A percentile compares a stretch with the other conserved stretches of the same genome.
These are phyloP conservation scores for Apis mellifera DNA, from an alignment of 1,140 invertebrate species.

Conservation along the genomic window DNA sequence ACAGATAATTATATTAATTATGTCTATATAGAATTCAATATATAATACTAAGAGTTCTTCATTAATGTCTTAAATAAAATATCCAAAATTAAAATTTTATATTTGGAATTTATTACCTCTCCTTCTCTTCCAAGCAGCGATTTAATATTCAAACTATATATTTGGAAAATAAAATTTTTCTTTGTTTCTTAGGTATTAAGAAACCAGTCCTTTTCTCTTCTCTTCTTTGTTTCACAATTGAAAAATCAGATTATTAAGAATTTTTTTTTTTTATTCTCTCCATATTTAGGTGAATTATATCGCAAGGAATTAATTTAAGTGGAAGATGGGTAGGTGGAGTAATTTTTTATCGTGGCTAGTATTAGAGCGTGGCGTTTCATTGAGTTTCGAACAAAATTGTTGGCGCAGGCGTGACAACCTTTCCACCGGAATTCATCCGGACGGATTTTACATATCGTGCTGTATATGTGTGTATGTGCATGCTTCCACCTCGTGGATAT, in stretches of 20 bases:
- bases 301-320: conserved; percentile 27
- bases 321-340: not conserved
- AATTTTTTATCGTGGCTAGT: conserved; percentile 17
- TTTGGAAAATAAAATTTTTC: not conserved
- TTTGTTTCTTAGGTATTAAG: not conserved
- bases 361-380: conserved; percentile 29
- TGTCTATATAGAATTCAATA: not conserved
- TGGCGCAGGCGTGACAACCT: conserved; percentile 22
- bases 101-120: too few relatives aligned
- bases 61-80: too few relatives aligned
- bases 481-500: conserved; percentile 12
- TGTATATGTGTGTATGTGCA: not conserved
- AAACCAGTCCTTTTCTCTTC: not conserved
- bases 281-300: conserved; percentile 14
- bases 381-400: conserved; percentile 28
- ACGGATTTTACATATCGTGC: conserved; percentile 17
- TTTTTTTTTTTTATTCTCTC: not conserved
- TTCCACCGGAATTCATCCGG: not conserved
- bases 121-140: too few relatives aligned
- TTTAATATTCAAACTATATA: too few relatives aligned
- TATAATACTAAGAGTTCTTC: too few relatives aligned
- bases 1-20: not conserved
- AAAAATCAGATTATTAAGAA: not conserved
- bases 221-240: not conserved
- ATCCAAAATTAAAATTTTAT: too few relatives aligned